Percentiles rank a stretch among this genome's conserved stretches.
Evolutionary conservation across 2,888 invertebrate species (phyloP).

Genomic region (Drosophila pseudotakahashii): DNA sequence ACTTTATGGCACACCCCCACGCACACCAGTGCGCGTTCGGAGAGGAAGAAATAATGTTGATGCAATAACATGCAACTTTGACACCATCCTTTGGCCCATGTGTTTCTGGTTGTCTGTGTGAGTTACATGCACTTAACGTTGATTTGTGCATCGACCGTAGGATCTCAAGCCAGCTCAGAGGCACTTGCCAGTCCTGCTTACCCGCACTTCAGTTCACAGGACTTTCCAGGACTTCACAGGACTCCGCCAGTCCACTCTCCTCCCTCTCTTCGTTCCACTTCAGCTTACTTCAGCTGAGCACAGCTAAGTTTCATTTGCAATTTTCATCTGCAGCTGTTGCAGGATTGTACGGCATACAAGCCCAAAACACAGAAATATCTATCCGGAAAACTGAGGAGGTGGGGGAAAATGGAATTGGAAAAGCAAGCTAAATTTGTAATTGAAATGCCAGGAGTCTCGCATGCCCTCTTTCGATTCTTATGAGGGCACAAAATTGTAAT

Average conservation of each 20-base stretch:
- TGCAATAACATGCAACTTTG: constrained; percentile 78
- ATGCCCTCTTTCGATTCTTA: constrained; percentile 20
- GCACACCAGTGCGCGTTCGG: not conserved
- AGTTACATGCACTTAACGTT: constrained; percentile 76
- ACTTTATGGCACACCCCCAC: not conserved
- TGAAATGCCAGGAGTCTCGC: constrained; percentile 34
- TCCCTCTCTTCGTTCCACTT: constrained; percentile 5
- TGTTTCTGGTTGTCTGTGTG: constrained; percentile 15
- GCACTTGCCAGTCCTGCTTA: constrained; percentile 26
- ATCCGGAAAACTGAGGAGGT: constrained; percentile 6
- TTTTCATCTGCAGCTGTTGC: constrained; percentile 76
- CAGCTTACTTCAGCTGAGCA: constrained; percentile 40
- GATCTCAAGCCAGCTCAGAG: constrained; percentile 43
- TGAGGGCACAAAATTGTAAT: constrained; percentile 2
- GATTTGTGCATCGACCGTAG: constrained; percentile 66
- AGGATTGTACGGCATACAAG: constrained; percentile 52
- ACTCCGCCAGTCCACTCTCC: constrained; percentile 9
- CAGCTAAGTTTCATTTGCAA: constrained; percentile 75
- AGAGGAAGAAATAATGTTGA: constrained; percentile 63
- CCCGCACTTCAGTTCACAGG: constrained; percentile 7
- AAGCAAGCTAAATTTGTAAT: constrained; percentile 62
- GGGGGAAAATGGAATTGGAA: constrained; percentile 61
- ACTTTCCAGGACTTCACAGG: constrained; percentile 33
- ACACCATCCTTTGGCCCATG: constrained; percentile 44
- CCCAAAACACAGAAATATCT: constrained; percentile 33